Evolutionary conservation across 2,797 vertebrate genomes (phyloP), one percentile per base, ranked within the genome.

Genomic region (Cirrhinus mrigala): DNA sequence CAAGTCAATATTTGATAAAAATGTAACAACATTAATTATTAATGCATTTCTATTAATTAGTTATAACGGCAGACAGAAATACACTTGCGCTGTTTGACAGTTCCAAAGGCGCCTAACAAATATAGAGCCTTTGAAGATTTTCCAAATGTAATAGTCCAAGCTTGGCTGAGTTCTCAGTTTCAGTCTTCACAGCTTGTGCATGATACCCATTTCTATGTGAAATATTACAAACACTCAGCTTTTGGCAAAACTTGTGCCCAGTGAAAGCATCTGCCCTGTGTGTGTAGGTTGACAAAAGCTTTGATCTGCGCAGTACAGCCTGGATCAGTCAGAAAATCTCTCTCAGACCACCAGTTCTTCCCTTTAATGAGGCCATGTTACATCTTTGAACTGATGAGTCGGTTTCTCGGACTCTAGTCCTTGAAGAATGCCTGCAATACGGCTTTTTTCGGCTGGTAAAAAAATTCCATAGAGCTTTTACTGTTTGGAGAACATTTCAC

Each of bases 261-360:
- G 27, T n/a, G 20, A 81, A 81, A 79, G 56, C 29, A 64, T 86
- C 70, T 69, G 68, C 71, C 44, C 20, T 81, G 58, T n/a, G 62
- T 64, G 78, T 70, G 78, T 76, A 37, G 62, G 58, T 62, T 33
- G 60, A 40, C 44, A 52, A 20, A 76, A 37, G 83, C 75, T 93
- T 92, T 91, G 80, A 92, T 93, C 85, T 90, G 79, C 70, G 80
- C 82, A 83, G 54, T 77, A 48, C 83, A 79, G 83, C 83, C 79
- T 91, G 79, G 89, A 89, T 88, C 88, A 78, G 71, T 74, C 74
- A 86, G 83, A 73, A 64, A 87, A 80, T 22, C 77, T 11, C 62
- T 86, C 56, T 12, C 69, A n/a, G 85, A 69, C 84, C 85, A 73
- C 79, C 83, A 76, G 75, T 85, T 74, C 14, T 83, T 79, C 56